These are phyloP conservation scores for Drosophila grimshawi DNA, from an alignment of 1,140 invertebrate species.

Conservation along the genomic window DNA sequence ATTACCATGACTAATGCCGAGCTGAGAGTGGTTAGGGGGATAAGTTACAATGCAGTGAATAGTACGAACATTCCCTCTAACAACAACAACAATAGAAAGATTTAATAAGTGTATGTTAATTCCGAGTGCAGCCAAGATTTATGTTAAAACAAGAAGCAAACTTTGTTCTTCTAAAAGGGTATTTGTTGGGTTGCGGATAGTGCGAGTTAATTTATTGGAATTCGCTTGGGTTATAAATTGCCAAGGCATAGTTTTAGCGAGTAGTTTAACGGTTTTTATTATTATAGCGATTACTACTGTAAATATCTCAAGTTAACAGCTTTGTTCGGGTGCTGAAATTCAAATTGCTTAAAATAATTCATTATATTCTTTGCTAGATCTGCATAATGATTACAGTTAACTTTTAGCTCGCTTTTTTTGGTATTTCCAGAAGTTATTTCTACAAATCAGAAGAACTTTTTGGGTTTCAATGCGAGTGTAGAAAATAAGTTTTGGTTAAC, in stretches of 20 bases:
- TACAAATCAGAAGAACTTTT: too few relatives aligned
- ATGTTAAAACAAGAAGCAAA: conserved; percentile 9
- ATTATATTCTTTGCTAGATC: too few relatives aligned
- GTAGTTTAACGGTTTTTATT: background rate
- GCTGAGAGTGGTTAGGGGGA: conserved; percentile 1
- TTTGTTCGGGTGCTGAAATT: too few relatives aligned
- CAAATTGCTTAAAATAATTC: too few relatives aligned
- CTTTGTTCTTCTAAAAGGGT: conserved; percentile 12
- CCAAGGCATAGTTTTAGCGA: too few relatives aligned
- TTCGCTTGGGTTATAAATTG: background rate
- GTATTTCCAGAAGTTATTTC: too few relatives aligned
- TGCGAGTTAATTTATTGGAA: conserved; percentile 13
- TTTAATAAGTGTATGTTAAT: conserved; percentile 1
- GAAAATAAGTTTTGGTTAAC: too few relatives aligned
- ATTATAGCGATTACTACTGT: background rate
- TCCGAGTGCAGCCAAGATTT: conserved; percentile 14
- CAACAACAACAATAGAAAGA: background rate
- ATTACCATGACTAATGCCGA: conserved; percentile 78
- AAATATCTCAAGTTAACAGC: too few relatives aligned
- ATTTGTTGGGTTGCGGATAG: conserved; percentile 18
- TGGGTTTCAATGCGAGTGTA: too few relatives aligned
- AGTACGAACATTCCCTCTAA: conserved; percentile 28
- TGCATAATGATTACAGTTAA: too few relatives aligned
- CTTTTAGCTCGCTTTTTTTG: too few relatives aligned
- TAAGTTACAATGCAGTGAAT: conserved; percentile 64